Evolutionary conservation across 2,888 invertebrate species (phyloP).

Genomic region (Phragmatobia fuliginosa): DNA sequence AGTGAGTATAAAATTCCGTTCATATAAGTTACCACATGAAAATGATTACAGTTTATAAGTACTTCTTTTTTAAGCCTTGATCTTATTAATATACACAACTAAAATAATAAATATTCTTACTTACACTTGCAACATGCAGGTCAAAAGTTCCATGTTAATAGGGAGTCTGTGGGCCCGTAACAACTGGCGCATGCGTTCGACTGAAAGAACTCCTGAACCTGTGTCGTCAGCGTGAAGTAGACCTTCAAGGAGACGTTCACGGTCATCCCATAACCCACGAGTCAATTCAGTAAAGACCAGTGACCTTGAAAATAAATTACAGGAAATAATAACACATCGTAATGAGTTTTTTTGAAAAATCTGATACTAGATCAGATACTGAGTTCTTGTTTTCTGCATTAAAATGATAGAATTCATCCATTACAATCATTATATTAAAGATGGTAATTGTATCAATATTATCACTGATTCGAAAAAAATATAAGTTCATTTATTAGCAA

Average conservation of each 20-base stretch:
- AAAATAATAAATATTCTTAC: conserved; percentile 40
- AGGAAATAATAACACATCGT: neutral
- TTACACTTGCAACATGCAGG: conserved; percentile 90
- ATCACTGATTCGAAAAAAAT: too few relatives aligned
- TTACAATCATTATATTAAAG: too few relatives aligned
- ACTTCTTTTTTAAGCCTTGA: too few relatives aligned
- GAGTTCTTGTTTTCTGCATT: neutral
- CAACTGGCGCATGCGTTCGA: conserved; percentile 87
- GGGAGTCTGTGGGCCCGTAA: conserved; percentile 91
- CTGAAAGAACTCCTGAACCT: conserved; percentile 86
- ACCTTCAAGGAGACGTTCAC: conserved; percentile 76
- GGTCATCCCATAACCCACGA: conserved; percentile 91
- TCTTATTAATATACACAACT: neutral
- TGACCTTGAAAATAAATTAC: conserved; percentile 76
- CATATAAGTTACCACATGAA: too few relatives aligned
- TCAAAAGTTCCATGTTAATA: conserved; percentile 88
- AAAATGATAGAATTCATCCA: neutral
- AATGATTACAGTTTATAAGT: too few relatives aligned
- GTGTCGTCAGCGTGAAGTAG: conserved; percentile 74
- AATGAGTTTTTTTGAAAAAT: neutral
- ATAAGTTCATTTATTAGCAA: too few relatives aligned
- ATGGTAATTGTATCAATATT: too few relatives aligned
- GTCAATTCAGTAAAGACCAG: conserved; percentile 90
- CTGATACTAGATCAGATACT: too few relatives aligned
- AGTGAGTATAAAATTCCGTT: too few relatives aligned